Evolutionary conservation across 2,888 invertebrate genomes (phyloP), one percentile per base, ranked within the genome.

Genomic region (Aelia acuminata): DNA sequence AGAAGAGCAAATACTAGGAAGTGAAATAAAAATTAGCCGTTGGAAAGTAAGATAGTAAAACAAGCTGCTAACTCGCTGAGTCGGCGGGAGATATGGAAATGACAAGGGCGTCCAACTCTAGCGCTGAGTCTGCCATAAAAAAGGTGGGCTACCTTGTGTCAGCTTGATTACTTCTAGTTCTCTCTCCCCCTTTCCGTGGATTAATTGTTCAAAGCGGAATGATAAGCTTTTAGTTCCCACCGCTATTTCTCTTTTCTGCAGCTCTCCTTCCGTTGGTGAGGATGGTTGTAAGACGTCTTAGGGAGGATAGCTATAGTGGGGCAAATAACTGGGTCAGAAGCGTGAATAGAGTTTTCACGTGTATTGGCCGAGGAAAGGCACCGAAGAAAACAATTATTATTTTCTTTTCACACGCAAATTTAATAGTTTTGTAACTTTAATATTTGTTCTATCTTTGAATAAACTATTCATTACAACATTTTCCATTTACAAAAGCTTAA

Each of bases 1-100:
- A 80, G 80, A 80, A 80, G n/a, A 80, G n/a, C 80, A 80, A 80
- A 80, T 47, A 80, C n/a, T 22, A 80, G 80, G 35, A 13, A 80
- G 80, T 39, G 43, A 47, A 80, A 80, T 80, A 47, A 80, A 70
- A 70, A 80, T 80, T 39, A 80, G 80, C 80, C 31, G 39, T 43
- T 22, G 43, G 80, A 80, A 47, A 80, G 80, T 22, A 47, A 43
- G 80, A 80, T 80, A 47, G n/a, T 43, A 80, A 80, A 43, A 43
- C 80, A 39, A 80, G 80, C 39, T 39, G 80, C 22, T 43, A 80
- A 80, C 80, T 43, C n/a, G 80, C 80, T 80, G 80, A 80, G 43
- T 80, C 43, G 43, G 43, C 80, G 18, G 80, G 43, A 39, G 80
- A 80, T 80, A 80, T 80, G 80, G 80, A 80, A 80, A 80, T 43